phyloP scores from a whole-genome alignment of 92 coral and sea anemone genomes.

The Porites rus region DNA sequence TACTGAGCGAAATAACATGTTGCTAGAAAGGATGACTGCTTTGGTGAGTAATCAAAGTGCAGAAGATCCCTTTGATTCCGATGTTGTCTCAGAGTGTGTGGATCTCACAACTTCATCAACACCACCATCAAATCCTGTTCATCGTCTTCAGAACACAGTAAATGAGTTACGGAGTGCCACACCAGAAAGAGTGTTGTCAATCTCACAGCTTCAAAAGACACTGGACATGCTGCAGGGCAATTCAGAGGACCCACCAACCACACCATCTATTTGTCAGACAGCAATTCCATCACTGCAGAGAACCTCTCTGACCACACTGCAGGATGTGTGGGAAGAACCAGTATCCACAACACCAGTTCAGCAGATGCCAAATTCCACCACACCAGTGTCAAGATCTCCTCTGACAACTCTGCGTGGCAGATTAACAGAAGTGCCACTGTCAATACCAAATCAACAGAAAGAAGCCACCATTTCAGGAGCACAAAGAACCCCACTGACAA shows the following conservation, averaged over 20 bases:
- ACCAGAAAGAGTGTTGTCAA: background rate
- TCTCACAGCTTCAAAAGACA: constrained; percentile 15
- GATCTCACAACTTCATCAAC: background rate
- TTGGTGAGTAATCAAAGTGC: background rate
- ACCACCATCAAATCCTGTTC: no score
- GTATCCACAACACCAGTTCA: background rate
- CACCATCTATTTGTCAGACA: background rate
- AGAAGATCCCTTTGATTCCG: constrained; percentile 34
- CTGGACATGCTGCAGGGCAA: constrained; percentile 5
- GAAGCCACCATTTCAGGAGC: background rate
- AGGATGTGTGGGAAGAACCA: background rate
- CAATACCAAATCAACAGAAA: background rate
- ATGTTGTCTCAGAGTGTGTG: constrained; percentile 38
- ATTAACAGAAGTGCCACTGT: background rate
- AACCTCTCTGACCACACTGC: constrained; percentile 1
- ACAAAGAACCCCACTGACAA: background rate
- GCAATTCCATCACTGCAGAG: background rate
- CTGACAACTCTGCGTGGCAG: background rate
- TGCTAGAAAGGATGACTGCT: constrained; percentile 31
- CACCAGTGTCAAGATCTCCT: constrained; percentile 2
- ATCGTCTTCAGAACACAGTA: no score
- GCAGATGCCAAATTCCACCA: background rate
- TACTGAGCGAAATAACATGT: constrained; percentile 24
- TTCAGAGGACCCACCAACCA: background rate
- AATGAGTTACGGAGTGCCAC: background rate